A percentile compares a stretch with the other conserved stretches of the same genome.
Conservation (phyloP, 1,140 invertebrate genomes). For the Bombus turneri region DNA sequence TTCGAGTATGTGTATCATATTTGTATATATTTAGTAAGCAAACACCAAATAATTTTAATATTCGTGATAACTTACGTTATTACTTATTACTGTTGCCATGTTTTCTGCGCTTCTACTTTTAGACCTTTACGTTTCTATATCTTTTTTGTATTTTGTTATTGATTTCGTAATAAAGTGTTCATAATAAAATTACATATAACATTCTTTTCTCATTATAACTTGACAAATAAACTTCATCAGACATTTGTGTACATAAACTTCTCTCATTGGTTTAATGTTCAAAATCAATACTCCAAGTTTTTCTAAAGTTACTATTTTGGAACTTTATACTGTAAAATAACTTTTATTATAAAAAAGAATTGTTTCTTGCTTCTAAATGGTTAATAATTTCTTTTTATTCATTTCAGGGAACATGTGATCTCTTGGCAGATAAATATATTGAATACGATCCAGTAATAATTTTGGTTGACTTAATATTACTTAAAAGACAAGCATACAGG, state of each 20-base stretch:
- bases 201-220: neutral
- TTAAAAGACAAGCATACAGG: slow-evolving; percentile 90
- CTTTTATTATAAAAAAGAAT: neutral
- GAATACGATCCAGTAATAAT: slow-evolving; percentile 94
- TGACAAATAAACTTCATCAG: neutral
- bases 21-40: neutral
- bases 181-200: neutral
- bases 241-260: too few relatives aligned
- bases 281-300: neutral
- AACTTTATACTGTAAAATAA: neutral
- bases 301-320: neutral
- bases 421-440: slow-evolving; percentile 93
- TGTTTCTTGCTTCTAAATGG: neutral
- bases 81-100: neutral
- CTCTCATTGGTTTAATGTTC: too few relatives aligned
- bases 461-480: slow-evolving; percentile 90
- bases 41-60: neutral
- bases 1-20: neutral
- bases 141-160: neutral
- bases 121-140: too few relatives aligned
- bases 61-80: neutral
- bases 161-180: neutral
- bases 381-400: slow-evolving; percentile 5
- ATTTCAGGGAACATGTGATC: slow-evolving; percentile 88
- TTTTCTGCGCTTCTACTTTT: neutral